Conservation (phyloP, 2,888 invertebrate species). For the Apodemia duryi region DNA sequence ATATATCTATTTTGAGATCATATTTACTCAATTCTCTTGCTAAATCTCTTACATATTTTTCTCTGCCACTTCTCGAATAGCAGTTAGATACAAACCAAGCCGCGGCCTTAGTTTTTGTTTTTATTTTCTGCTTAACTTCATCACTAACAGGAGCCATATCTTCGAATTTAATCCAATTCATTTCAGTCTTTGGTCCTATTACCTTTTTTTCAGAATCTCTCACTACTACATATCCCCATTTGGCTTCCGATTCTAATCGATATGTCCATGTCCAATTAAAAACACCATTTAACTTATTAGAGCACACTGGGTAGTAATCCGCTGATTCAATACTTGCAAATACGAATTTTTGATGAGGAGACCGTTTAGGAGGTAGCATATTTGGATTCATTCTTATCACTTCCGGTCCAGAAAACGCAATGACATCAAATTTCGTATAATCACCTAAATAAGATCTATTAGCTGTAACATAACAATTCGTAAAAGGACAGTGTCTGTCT, state of each 20-base stretch:
- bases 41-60: slow-evolving; percentile 36
- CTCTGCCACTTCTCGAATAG: slow-evolving; percentile 38
- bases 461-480: slow-evolving; percentile 50
- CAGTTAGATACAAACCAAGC: slow-evolving; percentile 59
- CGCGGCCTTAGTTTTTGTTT: slow-evolving; percentile 37
- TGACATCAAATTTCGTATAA: slow-evolving; percentile 44
- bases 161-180: slow-evolving; percentile 40
- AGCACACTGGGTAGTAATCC: slow-evolving; percentile 44
- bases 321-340: slow-evolving; percentile 49
- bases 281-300: slow-evolving; percentile 37
- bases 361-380: slow-evolving; percentile 39
- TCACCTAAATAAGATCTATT: slow-evolving; percentile 38
- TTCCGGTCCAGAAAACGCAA: slow-evolving; percentile 49
- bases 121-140: slow-evolving; percentile 34
- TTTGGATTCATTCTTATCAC: slow-evolving; percentile 27
- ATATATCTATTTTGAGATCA: slow-evolving; percentile 45
- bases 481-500: slow-evolving; percentile 42
- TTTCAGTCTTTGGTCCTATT: slow-evolving; percentile 40
- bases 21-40: slow-evolving; percentile 38
- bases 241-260: slow-evolving; percentile 43
- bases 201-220: slow-evolving; percentile 37
- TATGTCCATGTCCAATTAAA: slow-evolving; percentile 59
- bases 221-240: slow-evolving; percentile 46
- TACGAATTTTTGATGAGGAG: slow-evolving; percentile 45
- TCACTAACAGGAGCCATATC: slow-evolving; percentile 40